Evolutionary conservation across 2,113 vertebrate species (phyloP).

Genomic region (Ammospiza caudacuta): DNA sequence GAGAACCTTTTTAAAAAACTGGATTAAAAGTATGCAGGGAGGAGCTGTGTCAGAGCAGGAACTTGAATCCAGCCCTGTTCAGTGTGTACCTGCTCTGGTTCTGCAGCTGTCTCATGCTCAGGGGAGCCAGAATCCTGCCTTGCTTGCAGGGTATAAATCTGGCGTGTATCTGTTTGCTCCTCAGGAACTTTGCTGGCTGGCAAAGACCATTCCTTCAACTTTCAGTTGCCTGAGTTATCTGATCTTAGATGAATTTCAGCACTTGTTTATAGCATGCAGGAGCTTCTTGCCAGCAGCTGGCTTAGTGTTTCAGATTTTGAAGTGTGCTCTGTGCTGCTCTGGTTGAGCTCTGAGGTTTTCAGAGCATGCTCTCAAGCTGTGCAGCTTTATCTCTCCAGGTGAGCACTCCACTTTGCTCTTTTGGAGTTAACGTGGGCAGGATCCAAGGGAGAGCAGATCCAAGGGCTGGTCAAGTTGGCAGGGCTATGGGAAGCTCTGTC

Average conservation of each 20-base stretch:
- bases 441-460: not conserved
- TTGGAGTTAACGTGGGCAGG: not conserved
- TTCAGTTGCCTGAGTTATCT: constrained; percentile 47
- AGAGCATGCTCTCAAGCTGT: not conserved
- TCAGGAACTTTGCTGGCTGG: constrained; percentile 11
- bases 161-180: not conserved
- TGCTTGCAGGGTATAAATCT: not conserved
- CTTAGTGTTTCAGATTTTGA: not conserved
- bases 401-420: not conserved
- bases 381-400: constrained; percentile 7
- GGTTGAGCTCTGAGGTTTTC: not conserved
- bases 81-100: not conserved
- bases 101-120: not conserved
- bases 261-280: constrained; percentile 32
- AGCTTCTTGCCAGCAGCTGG: constrained; percentile 41
- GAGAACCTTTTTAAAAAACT: not conserved
- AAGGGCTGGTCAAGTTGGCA: not conserved
- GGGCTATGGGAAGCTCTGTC: not conserved
- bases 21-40: not conserved
- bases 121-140: not conserved
- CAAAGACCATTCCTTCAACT: not conserved
- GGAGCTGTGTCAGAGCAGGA: not conserved
- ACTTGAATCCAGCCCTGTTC: not conserved
- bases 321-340: not conserved
- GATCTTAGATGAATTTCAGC: constrained; percentile 62